Evolutionary conservation across 1,140 invertebrate genomes (phyloP).

Genomic region (Euborellia annulipes): DNA sequence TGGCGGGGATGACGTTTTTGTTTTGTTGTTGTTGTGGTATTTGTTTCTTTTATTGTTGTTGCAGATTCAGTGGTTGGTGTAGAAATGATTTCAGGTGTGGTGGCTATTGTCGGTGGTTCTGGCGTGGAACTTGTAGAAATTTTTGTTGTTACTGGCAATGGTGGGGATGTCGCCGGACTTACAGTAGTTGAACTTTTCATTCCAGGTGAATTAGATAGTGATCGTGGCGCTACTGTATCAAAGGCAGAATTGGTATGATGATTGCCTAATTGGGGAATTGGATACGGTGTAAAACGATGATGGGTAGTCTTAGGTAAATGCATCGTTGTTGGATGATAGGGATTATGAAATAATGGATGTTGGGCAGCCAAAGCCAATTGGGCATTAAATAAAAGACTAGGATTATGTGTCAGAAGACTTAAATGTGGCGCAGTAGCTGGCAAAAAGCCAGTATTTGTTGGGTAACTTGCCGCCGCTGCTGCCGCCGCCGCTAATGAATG

Average conservation of each 20-base stretch:
- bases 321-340: too few species aligned
- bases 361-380: constrained; percentile 63
- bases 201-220: constrained; percentile 16
- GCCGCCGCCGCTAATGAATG: constrained; percentile 52
- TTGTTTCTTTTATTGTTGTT: too few species aligned
- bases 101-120: constrained; percentile 2
- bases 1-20: too few species aligned
- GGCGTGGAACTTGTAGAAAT: too few species aligned
- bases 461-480: constrained; percentile 26
- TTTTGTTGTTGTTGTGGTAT: too few species aligned
- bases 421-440: constrained; percentile 37
- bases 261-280: constrained; percentile 40
- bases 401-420: constrained; percentile 38
- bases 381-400: constrained; percentile 65
- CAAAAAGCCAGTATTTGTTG: constrained; percentile 22
- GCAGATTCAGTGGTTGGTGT: constrained; percentile 9
- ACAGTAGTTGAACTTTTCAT: too few species aligned
- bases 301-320: constrained; percentile 8
- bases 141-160: constrained; percentile 12
- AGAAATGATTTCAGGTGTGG: constrained; percentile 26
- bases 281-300: constrained; percentile 73
- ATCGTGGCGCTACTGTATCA: constrained; percentile 63
- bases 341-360: constrained; percentile 37
- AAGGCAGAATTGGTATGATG: constrained; percentile 58
- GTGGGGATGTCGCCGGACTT: constrained; percentile 19